phyloP scores from a whole-genome alignment of 1,140 invertebrate genomes.

The Lycorma delicatula region DNA sequence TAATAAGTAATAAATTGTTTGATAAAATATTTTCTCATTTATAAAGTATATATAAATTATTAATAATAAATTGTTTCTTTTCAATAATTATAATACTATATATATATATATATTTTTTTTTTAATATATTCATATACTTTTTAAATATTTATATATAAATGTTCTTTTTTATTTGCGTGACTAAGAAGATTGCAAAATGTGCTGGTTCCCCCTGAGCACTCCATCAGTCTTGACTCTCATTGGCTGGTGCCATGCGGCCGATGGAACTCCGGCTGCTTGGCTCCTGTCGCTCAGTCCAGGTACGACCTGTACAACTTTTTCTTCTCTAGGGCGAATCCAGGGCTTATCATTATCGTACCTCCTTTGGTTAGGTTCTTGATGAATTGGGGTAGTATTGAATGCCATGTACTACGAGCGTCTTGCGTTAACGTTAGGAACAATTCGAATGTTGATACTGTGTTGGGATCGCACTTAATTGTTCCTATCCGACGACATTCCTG shows the following conservation, averaged over 20 bases:
- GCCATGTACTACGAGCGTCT: conserved; percentile 65
- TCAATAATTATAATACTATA: conserved; percentile 6
- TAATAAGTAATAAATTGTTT: conserved; percentile 9
- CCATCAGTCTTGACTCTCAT: conserved; percentile 19
- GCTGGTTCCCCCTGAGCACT: conserved; percentile 5
- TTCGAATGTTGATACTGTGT: conserved; percentile 77
- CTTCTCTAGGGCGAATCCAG: conserved; percentile 72
- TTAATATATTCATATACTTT: too few relatives aligned
- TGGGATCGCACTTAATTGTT: conserved; percentile 69
- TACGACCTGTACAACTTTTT: conserved; percentile 76
- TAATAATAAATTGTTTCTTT: conserved; percentile 10
- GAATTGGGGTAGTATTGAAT: conserved; percentile 71
- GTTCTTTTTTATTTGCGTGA: too few relatives aligned
- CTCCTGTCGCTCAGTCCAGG: conserved; percentile 32
- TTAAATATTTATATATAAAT: too few relatives aligned
- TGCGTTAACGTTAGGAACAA: conserved; percentile 74
- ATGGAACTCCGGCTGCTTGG: too few relatives aligned
- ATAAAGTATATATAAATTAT: conserved; percentile 10
- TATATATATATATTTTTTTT: too few relatives aligned
- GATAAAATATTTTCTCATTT: conserved; percentile 16
- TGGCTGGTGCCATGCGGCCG: neutral
- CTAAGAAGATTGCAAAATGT: too few relatives aligned
- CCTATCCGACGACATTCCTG: conserved; percentile 48
- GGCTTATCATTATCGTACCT: conserved; percentile 74
- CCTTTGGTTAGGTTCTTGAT: conserved; percentile 74